Conservation (phyloP, 2,888 invertebrate species). For the Melitaea athalia region DNA sequence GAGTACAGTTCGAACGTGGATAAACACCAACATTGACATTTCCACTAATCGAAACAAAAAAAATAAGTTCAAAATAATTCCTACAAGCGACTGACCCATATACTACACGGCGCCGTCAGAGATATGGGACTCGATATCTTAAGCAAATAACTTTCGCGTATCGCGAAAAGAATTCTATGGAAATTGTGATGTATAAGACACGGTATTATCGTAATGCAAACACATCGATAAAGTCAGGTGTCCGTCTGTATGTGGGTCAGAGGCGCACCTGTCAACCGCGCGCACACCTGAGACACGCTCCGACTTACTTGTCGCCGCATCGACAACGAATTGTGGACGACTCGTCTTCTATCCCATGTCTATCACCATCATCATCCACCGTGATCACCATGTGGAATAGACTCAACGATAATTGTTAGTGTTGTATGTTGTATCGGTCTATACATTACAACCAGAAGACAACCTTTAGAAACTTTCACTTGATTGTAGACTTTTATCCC, state of each 20-base stretch:
- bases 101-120: background rate
- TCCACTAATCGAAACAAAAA: background rate
- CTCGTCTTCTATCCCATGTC: background rate
- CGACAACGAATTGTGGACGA: background rate
- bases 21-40: background rate
- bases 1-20: background rate
- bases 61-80: conserved; percentile 6
- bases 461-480: no score
- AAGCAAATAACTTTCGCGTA: conserved; percentile 49
- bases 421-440: background rate
- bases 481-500: no score
- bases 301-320: background rate
- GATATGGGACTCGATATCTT: conserved; percentile 35
- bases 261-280: conserved; percentile 50
- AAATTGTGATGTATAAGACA: conserved; percentile 38
- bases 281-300: conserved; percentile 2
- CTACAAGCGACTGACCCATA: conserved; percentile 23
- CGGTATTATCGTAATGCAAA: conserved; percentile 52
- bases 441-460: no score
- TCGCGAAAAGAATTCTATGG: conserved; percentile 48
- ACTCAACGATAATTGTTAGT: no score
- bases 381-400: no score
- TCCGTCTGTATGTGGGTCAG: conserved; percentile 53
- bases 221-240: conserved; percentile 51
- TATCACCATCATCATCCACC: no score